Evolutionary conservation across 2,113 vertebrate species (phyloP).

Genomic region (Cryptomyrus ogoouensis): DNA sequence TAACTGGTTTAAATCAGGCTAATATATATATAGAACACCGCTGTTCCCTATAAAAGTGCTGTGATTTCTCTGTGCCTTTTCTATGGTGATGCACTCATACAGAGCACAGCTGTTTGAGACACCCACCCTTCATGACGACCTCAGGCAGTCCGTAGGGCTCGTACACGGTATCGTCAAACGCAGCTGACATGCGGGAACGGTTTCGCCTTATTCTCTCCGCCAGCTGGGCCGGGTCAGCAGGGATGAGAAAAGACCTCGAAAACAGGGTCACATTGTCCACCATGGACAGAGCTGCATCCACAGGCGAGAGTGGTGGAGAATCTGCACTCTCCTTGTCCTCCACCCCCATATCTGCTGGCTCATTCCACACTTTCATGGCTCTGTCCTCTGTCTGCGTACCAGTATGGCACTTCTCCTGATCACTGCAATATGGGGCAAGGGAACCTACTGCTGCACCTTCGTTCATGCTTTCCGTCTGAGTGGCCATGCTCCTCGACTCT

Average conservation of each 20-base stretch:
- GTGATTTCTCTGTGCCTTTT: background rate
- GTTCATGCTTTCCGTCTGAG: constrained; percentile 50
- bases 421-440: background rate
- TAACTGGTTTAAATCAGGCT: background rate
- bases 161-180: constrained; percentile 69
- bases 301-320: constrained; percentile 35
- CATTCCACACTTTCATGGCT: background rate
- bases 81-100: background rate
- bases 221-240: constrained; percentile 56
- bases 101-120: background rate
- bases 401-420: constrained; percentile 16
- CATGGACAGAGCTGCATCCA: background rate
- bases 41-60: background rate
- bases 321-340: constrained; percentile 13
- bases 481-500: constrained; percentile 40
- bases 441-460: background rate
- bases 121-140: constrained; percentile 69
- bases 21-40: background rate
- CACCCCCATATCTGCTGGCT: constrained; percentile 24
- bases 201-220: constrained; percentile 61
- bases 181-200: constrained; percentile 62
- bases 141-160: constrained; percentile 71
- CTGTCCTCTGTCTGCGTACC: constrained; percentile 45
- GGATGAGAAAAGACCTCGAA: constrained; percentile 56
- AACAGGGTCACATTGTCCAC: constrained; percentile 37